These are phyloP conservation scores for Epinephelus cyanopodus DNA, from an alignment of 2,113 vertebrate species.

Conservation along the genomic window DNA sequence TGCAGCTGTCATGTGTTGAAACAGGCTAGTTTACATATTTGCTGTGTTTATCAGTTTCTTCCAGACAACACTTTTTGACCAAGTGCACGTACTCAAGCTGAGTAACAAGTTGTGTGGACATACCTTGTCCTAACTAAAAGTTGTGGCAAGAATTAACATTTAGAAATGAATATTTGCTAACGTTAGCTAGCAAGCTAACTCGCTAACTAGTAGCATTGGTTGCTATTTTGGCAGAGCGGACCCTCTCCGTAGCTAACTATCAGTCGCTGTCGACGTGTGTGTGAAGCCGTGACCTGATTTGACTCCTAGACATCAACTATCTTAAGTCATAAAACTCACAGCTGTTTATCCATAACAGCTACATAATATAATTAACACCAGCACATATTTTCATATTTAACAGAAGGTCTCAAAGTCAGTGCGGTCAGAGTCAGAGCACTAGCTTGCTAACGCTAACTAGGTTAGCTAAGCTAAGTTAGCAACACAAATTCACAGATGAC, in stretches of 20 bases:
- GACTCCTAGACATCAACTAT: slow-evolving; percentile 23
- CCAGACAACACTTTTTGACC: neutral
- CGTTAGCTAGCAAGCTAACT: slow-evolving; percentile 15
- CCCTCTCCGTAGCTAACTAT: neutral
- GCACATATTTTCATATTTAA: accelerated
- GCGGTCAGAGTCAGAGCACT: slow-evolving; percentile 30
- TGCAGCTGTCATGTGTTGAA: neutral
- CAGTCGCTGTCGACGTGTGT: neutral
- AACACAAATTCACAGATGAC: neutral
- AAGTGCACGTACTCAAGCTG: neutral
- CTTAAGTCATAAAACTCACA: accelerated
- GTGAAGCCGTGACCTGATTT: slow-evolving; percentile 22
- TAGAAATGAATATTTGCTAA: neutral
- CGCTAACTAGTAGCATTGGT: slow-evolving; percentile 6
- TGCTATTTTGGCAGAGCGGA: slow-evolving; percentile 15
- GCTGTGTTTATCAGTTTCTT: too few species aligned
- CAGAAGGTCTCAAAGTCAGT: slow-evolving; percentile 34
- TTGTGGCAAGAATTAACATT: neutral
- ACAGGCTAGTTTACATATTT: neutral
- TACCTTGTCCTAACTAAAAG: too few species aligned
- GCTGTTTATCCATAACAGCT: accelerated
- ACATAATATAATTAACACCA: accelerated
- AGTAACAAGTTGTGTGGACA: neutral
- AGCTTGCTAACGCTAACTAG: slow-evolving; percentile 37
- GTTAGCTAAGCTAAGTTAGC: slow-evolving; percentile 44